phyloP scores from a whole-genome alignment of 2,888 invertebrate genomes.

The Troglohyphantes excavatus region DNA sequence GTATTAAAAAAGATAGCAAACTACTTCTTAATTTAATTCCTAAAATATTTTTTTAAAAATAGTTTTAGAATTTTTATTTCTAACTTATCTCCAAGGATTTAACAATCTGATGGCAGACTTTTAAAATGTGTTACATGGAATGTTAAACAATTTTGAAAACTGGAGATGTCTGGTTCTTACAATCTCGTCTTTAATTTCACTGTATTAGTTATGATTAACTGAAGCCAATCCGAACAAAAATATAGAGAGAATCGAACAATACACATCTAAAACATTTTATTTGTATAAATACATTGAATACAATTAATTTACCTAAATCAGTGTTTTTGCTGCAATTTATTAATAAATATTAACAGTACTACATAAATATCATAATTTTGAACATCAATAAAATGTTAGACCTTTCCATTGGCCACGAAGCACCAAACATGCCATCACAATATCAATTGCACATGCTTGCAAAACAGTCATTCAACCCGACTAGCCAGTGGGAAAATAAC shows the following conservation, averaged over 20 bases:
- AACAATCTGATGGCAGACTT: too few species aligned
- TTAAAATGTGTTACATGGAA: too few species aligned
- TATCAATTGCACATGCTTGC: conserved; percentile 19
- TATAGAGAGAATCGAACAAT: not conserved
- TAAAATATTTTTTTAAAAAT: too few species aligned
- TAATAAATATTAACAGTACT: not conserved
- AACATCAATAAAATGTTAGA: not conserved
- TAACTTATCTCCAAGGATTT: too few species aligned
- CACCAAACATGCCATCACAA: not conserved
- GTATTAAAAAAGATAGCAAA: too few species aligned
- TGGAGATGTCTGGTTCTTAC: too few species aligned
- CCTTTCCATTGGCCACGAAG: not conserved
- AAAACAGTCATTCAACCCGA: conserved; percentile 42
- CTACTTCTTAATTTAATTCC: too few species aligned
- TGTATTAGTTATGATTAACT: too few species aligned
- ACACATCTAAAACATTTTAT: conserved; percentile 19
- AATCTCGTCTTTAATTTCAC: too few species aligned
- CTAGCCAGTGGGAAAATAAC: conserved; percentile 27
- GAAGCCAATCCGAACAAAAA: too few species aligned
- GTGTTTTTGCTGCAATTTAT: conserved; percentile 1
- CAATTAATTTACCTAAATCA: not conserved
- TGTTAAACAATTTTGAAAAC: too few species aligned
- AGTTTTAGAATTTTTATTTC: too few species aligned
- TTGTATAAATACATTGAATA: conserved; percentile 28
- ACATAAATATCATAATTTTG: not conserved